Evolutionary conservation across 2,888 invertebrate genomes (phyloP).

Genomic region (Hemistola chrysoprasaria): DNA sequence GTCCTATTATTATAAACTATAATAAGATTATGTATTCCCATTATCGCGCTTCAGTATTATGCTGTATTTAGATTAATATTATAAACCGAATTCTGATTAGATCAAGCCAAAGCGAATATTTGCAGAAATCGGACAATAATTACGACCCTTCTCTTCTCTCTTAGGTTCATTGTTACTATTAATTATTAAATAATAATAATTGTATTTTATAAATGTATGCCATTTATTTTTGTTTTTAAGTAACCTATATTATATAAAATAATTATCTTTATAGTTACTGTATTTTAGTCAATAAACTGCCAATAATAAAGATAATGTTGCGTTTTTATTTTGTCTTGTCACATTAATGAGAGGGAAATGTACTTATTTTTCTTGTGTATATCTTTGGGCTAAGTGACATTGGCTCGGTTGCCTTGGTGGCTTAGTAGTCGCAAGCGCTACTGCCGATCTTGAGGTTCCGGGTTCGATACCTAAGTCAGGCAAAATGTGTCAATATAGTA

Average conservation of each 20-base stretch:
- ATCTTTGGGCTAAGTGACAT: no score
- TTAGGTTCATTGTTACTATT: slow-evolving; percentile 47
- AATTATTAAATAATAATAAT: no score
- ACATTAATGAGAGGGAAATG: no score
- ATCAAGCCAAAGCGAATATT: slow-evolving; percentile 57
- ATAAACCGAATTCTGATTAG: slow-evolving; percentile 44
- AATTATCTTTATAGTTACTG: slow-evolving; percentile 34
- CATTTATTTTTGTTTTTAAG: slow-evolving; percentile 61
- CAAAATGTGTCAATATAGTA: no score
- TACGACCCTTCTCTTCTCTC: no score
- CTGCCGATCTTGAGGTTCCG: no score
- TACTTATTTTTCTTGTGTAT: no score
- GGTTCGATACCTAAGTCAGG: no score
- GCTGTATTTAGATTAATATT: slow-evolving; percentile 30
- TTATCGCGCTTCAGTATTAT: slow-evolving; percentile 53
- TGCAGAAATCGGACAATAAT: slow-evolving; percentile 40
- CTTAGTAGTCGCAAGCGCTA: no score
- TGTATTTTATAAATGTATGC: slow-evolving; percentile 44
- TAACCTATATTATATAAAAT: slow-evolving; percentile 37
- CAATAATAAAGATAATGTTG: slow-evolving; percentile 40
- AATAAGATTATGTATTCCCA: background rate
- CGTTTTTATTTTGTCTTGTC: no score
- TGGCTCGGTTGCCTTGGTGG: no score
- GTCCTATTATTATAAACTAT: no score
- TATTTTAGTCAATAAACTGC: slow-evolving; percentile 70